Base-by-base conservation (phyloP, 1,140 invertebrate species). In the Bradynema listronoti region DNA sequence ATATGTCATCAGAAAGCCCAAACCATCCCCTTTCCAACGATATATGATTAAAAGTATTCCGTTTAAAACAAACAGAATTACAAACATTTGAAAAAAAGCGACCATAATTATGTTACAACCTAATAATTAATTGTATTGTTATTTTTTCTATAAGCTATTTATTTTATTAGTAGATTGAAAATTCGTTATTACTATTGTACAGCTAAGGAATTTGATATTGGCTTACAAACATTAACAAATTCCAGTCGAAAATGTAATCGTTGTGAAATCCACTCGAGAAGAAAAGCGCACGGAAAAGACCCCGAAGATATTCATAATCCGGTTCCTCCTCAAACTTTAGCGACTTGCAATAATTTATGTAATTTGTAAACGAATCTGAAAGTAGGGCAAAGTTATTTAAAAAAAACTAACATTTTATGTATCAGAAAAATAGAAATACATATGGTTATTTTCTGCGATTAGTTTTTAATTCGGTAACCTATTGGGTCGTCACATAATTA, bases 201-300 rank as follows among this genome's bases (percentile, higher is more conserved):
- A n/a, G n/a, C n/a, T n/a, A n/a, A n/a, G n/a, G n/a, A n/a, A n/a
- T n/a, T n/a, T n/a, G n/a, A n/a, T n/a, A n/a, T n/a, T n/a, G n/a
- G n/a, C n/a, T n/a, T n/a, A n/a, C n/a, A n/a, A 50, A 60, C 55
- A 66, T 84, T 45, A 85, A 71, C 77, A 83, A 79, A 69, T 84
- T 84, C 84, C 84, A 84, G 61, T 84, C 84, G 74, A 85, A 84
- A 14, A 85, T 81, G 75, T 85, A 85, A 71, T 84, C 84, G 70
- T 84, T 84, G 30, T 82, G 81, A 68, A 83, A 85, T 45, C 82
- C 83, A 70, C 84, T 81, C 45, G 82, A 71, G 65, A 83, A 82
- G 71, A 85, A 85, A 22, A 85, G 73, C 58, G 82, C 83, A 9
- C 83, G 75, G 69, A 85, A 83, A 39, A 85, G 70, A 66, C 83